Conservation (phyloP, 2,797 vertebrate species). For the Neoniphon sammara region DNA sequence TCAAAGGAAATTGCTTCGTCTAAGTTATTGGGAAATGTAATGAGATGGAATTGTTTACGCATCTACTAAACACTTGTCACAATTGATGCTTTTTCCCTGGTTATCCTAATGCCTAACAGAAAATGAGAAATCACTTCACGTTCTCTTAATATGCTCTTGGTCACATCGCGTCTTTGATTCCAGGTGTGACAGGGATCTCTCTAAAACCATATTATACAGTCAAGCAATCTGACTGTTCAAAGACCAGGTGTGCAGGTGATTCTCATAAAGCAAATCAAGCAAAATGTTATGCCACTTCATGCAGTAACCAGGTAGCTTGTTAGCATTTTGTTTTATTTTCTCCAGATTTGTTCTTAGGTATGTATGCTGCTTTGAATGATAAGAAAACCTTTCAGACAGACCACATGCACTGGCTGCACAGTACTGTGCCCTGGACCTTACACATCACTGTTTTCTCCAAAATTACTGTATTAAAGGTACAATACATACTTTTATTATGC, state of each 20-base stretch:
- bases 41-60: slow-evolving; percentile 75
- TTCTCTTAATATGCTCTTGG: slow-evolving; percentile 46
- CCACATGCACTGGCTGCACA: not conserved
- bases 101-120: slow-evolving; percentile 34
- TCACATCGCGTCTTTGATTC: slow-evolving; percentile 40
- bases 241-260: slow-evolving; percentile 51
- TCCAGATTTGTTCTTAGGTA: not conserved
- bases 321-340: slow-evolving; percentile 36
- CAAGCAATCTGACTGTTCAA: slow-evolving; percentile 39
- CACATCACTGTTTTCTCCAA: too few species aligned
- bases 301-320: slow-evolving; percentile 52
- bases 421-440: not conserved
- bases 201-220: slow-evolving; percentile 31
- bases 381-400: not conserved
- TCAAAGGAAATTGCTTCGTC: slow-evolving; percentile 71
- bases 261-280: slow-evolving; percentile 28
- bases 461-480: too few species aligned
- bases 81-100: slow-evolving; percentile 45
- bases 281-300: slow-evolving; percentile 19
- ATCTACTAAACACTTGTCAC: slow-evolving; percentile 65
- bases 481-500: too few species aligned
- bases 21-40: slow-evolving; percentile 70
- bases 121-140: slow-evolving; percentile 58
- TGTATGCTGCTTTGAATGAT: not conserved
- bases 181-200: slow-evolving; percentile 49